Evolutionary conservation across 2,797 vertebrate genomes (phyloP), one percentile per base, ranked within the genome.

Genomic region (Chaetophractus vellerosus): DNA sequence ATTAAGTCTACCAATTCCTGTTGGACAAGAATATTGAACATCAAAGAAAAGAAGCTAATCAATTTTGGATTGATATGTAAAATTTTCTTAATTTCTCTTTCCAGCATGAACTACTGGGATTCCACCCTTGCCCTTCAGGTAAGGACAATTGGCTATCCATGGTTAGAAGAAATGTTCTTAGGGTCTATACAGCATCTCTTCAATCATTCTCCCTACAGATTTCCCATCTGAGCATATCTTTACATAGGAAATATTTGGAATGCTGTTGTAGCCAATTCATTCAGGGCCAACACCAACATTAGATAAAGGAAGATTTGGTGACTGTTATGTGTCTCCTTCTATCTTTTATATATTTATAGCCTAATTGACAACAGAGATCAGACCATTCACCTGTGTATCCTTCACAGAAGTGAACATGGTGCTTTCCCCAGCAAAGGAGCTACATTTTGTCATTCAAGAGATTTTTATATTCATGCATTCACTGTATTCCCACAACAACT

Each of bases 21-120:
- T 9, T 74, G 66, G 36, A 45, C 82, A 80, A 86, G 9, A 64
- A 95, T 71, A 38, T 50, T 88, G 33, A 72, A 85, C 23, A 48
- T 21, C 36, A 93, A 87, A 85, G 23, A 68, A 90, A 18, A 72
- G 26, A 90, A 84, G 6, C 10, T 72, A 76, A 82, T 28, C 69
- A 81, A 91, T 31, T 61, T 71, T 57, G 19, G 31, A 74, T 57
- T 64, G 36, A 78, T 61, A 48, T 38, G 23, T 9, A 31, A 23
- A 38, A 83, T 52, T 14, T 71, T 79, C 45, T 75, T 28, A 28
- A n/a, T 76, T 55, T 78, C 15, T 76, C 33, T 95, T 6, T 81
- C 31, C 9, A 48, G 2, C 3, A 86, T 4, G 31, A 52, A 82
- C 31, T 52, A 10, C 21, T 87, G 36, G 61, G 31, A 63, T 86